Conservation (phyloP, 2,797 vertebrate species). For the Meda fulgida region DNA sequence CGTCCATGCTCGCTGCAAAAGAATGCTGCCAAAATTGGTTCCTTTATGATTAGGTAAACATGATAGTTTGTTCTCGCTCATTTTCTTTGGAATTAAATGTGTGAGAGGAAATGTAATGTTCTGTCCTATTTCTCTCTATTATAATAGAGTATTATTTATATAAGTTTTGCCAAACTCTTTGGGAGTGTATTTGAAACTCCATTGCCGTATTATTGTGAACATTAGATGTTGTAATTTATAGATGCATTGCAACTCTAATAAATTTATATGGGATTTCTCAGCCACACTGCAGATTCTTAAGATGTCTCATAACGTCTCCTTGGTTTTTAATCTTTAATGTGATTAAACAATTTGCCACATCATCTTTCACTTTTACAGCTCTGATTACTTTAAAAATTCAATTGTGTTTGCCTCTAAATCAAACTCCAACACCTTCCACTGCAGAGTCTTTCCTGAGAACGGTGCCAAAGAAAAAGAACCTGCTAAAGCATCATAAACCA, state of each 20-base stretch:
- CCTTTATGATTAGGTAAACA: constrained; percentile 99
- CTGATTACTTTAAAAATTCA: constrained; percentile 16
- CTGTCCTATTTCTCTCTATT: constrained; percentile 36
- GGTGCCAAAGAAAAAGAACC: background rate
- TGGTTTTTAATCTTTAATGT: constrained; percentile 7
- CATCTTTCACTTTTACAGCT: constrained; percentile 15
- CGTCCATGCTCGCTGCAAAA: constrained; percentile 97
- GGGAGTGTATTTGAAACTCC: background rate
- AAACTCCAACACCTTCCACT: constrained; percentile 17
- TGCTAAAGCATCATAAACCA: background rate
- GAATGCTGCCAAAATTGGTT: constrained; percentile 99
- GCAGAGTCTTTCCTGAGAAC: background rate
- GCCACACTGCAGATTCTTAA: constrained; percentile 14
- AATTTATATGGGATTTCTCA: constrained; percentile 9
- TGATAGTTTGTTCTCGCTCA: constrained; percentile 87
- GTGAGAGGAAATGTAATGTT: constrained; percentile 82
- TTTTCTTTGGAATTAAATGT: constrained; percentile 82
- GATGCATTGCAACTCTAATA: constrained; percentile 7
- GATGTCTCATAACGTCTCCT: constrained; percentile 6
- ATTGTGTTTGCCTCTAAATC: constrained; percentile 5
- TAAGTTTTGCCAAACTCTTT: background rate
- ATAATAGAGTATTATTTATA: background rate
- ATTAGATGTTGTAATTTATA: constrained; percentile 6
- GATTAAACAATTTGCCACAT: constrained; percentile 9
- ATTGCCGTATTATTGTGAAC: background rate